Evolutionary conservation across 2,113 vertebrate genomes (phyloP), one percentile per base, ranked within the genome.

Genomic region (Ciconia boyciana): DNA sequence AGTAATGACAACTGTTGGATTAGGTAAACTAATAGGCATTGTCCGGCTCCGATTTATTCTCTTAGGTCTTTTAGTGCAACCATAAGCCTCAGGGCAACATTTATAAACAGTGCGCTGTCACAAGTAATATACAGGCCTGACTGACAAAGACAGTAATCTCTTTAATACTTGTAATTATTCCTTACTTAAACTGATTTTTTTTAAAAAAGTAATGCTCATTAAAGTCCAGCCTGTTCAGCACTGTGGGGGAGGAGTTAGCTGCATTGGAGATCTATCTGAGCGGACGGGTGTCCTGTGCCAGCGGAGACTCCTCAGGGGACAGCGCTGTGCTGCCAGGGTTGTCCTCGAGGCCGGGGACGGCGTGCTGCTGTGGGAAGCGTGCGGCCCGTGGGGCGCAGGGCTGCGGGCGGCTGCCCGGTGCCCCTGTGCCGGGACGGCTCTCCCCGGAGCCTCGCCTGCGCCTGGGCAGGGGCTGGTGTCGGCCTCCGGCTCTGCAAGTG

Each of bases 301-400:
- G 36, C 22, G 10, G 34, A 54, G 28, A 5, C 48, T 34, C n/a
- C 32, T 31, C 0, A 0, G 32, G 28, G 69, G 41, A 22, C 2
- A 1, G 21, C 26, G 51, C 68, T 3, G 6, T 28, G 65, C 70
- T 66, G 48, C 71, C 0, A 4, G 62, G 7, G 11, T 6, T 7
- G 24, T 41, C 57, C 66, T 32, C 1, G 6, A 16, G 43, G 31
- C 4, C 0, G 4, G 32, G 39, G 20, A 13, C 24, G 4, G 1
- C 1, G 4, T 0, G 9, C 16, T 12, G 26, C 66, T 7, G 0
- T 7, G 10, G 80, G n/a, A 36, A 17, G 6, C 4, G 4, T 11
- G 41, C 1, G 8, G 24, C 31, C 44, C 10, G 24, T 12, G 28
- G 66, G 26, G 16, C 6, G 5, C 26, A 10, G 81, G 66, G 46